Percentiles rank a stretch among this genome's conserved stretches.
Evolutionary conservation across 92 coral and sea anemone species (phyloP).

Genomic region (Zoanthus gigantus): DNA sequence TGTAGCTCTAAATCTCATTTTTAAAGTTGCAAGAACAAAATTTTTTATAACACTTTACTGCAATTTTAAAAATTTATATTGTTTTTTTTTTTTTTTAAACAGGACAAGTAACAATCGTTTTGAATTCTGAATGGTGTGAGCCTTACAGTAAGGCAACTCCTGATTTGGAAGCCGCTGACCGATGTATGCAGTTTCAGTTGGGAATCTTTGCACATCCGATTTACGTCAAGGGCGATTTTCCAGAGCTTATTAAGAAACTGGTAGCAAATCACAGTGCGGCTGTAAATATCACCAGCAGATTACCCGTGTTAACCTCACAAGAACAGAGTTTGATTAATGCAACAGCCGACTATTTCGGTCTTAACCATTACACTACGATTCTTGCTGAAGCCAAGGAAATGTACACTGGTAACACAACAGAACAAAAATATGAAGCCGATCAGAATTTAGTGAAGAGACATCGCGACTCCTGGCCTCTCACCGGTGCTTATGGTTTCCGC

Average conservation of each 20-base stretch:
- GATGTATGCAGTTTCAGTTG: conserved; percentile 74
- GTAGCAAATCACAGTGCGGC: conserved; percentile 72
- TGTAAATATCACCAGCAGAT: conserved; percentile 61
- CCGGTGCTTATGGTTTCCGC: conserved; percentile 61
- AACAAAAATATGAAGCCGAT: conserved; percentile 53
- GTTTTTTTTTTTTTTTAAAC: background rate
- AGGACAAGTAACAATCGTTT: conserved; percentile 63
- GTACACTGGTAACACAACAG: conserved; percentile 25
- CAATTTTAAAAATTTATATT: too few relatives aligned
- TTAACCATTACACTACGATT: conserved; percentile 75
- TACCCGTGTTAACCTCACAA: conserved; percentile 72
- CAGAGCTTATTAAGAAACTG: conserved; percentile 72
- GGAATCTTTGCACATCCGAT: conserved; percentile 84
- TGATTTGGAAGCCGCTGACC: conserved; percentile 73
- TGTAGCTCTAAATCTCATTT: too few relatives aligned
- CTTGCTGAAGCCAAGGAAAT: conserved; percentile 47
- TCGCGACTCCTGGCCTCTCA: conserved; percentile 62
- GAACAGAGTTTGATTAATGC: conserved; percentile 74
- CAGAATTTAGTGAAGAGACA: conserved; percentile 54
- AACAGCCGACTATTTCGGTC: conserved; percentile 75
- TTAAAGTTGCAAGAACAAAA: too few relatives aligned
- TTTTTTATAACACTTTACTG: too few relatives aligned
- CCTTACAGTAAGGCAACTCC: conserved; percentile 53
- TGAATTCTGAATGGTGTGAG: conserved; percentile 75
- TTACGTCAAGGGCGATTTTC: conserved; percentile 84